A percentile compares a stretch with the other conserved stretches of the same genome.
These are phyloP conservation scores for Columba livia DNA, from an alignment of 2,113 vertebrate species.

Conservation along the genomic window DNA sequence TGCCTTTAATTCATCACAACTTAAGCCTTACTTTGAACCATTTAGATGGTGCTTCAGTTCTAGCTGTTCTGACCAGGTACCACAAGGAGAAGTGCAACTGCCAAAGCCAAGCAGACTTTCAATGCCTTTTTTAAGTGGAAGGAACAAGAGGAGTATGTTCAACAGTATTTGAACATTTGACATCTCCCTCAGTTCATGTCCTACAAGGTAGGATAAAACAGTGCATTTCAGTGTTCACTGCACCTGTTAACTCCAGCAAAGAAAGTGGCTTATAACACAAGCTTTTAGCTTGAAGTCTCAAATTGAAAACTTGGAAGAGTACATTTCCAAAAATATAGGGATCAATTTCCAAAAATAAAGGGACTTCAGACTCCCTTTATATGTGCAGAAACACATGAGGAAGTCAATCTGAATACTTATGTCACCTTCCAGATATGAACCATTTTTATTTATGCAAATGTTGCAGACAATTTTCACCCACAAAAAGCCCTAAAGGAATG, in stretches of 20 bases:
- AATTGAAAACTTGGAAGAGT: neutral
- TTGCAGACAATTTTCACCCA: neutral
- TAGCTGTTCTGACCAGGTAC: neutral
- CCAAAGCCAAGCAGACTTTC: neutral
- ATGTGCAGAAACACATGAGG: neutral
- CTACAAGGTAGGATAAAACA: neutral
- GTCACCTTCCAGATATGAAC: neutral
- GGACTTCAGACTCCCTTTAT: neutral
- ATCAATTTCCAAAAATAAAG: neutral
- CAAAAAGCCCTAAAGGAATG: neutral
- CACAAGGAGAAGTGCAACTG: neutral
- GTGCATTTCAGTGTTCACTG: neutral
- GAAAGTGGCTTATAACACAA: neutral
- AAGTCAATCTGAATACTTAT: neutral
- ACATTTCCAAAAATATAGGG: neutral
- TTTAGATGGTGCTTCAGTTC: neutral
- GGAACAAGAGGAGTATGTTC: neutral
- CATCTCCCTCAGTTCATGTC: neutral
- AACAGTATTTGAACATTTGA: neutral
- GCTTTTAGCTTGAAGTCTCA: neutral
- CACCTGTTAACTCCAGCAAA: neutral
- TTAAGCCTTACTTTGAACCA: neutral
- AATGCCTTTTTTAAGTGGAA: neutral
- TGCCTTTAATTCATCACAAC: neutral
- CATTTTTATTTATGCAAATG: neutral